Evolutionary conservation across 2,888 invertebrate species (phyloP), one percentile per base, ranked within the genome.

Genomic region (Tipula vernalis): DNA sequence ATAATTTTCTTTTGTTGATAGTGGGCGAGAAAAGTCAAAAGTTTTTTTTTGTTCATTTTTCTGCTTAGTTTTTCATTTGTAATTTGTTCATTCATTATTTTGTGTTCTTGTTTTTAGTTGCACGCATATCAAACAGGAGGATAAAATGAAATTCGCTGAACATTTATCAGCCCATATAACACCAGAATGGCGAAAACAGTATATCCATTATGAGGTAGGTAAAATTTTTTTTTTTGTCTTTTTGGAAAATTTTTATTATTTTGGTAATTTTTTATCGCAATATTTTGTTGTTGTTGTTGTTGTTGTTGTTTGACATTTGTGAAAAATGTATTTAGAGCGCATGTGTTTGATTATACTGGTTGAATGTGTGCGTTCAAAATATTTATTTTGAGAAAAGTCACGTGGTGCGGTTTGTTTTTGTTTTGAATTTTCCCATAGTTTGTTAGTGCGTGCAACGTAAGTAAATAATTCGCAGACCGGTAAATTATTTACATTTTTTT

Each of bases 151-250:
- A 93, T 97, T 98, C 91, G 96, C 97, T 12, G 97, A 98, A 91
- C 97, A 97, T 92, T 93, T 97, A 88, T 93, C 95, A 57, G 96
- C 97, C 57, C 97, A 98, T 90, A 96, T 98, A 88, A 98, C 97
- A 87, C 97, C 97, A 87, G 97, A 98, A 93, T 97, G 97, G 97
- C 93, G 97, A 88, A 97, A 97, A 91, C 97, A 98, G 90, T 98
- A 94, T 88, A 95, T 95, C 89, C 94, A 94, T 90, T 95, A 95
- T 92, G 95, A 95, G 93, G 95, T 95, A 71, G 86, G n/a, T 5
- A 51, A 51, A 1, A 39, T 39, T 39, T 39, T 39, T 3, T 39
- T 39, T 39, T 39, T 6, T n/a, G n/a, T n/a, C n/a, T n/a, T 51
- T 51, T 71, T 71, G 51, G n/a, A 51, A 51, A 13, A 28, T 71